Evolutionary conservation across 53 echinoderm and acorn worm genomes (phyloP), one percentile per base, ranked within the genome.

Genomic region (Holothuria leucospilota): DNA sequence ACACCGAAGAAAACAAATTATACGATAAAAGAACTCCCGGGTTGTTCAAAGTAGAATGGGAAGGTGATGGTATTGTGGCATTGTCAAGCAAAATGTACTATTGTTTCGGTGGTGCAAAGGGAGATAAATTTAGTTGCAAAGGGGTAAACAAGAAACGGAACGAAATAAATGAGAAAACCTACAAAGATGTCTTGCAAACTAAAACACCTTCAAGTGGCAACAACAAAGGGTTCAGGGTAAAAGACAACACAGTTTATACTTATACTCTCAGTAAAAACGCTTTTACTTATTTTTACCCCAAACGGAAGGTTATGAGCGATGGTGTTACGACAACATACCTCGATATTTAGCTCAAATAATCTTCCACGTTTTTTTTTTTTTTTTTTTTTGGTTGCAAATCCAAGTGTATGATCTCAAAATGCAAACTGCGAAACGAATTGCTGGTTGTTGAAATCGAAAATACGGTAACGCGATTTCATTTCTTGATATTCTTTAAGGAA

Each of bases 21-120:
- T 86, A 86, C 64, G 94, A 94, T 34, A 94, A 94, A 60, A 26
- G 91, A 62, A 90, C 85, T 15, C 93, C 90, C 13, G 94, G 94
- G 4, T 69, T 94, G 39, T 91, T 94, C 80, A 94, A 91, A 73
- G 89, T 91, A 13, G 94, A 94, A 61, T 94, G 85, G 89, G 86
- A 89, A 39, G 94, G 94, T 2, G 89, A 91, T 66, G 91, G 94
- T 14, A 89, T 91, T 18, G 78, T 91, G 6, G 86, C 91, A 6
- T 78, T 94, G 1, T 90, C 65, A 46, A 90, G 88, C 58, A 90
- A 90, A 41, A 91, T 86, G 8, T 89, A 91, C 51, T 89, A 72
- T 60, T 89, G 91, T 71, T 89, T 86, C 49, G 86, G 86, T 10
- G 29, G 62, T 12, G 64, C 21, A 4, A 29, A 41, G 23, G 20